Evolutionary conservation across 2,113 vertebrate species (phyloP).

Genomic region (Chaetorhynchus papuensis): DNA sequence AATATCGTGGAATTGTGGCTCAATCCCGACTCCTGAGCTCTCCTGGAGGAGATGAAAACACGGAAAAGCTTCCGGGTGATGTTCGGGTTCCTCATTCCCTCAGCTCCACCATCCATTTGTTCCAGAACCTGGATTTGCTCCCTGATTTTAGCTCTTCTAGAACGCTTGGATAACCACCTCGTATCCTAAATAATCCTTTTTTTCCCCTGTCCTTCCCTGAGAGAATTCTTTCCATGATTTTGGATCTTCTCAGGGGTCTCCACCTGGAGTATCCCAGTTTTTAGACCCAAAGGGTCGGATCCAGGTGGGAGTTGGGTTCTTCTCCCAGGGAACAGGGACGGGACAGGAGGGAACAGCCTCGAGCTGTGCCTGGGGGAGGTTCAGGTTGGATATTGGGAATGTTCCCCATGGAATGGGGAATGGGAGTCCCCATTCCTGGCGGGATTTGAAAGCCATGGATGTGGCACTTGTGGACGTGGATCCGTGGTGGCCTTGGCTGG

Average conservation of each 20-base stretch:
- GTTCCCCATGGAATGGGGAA: not conserved
- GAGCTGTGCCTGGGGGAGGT: not conserved
- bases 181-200: not conserved
- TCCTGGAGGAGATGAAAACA: not conserved
- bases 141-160: not conserved
- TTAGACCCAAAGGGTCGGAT: not conserved
- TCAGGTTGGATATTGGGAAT: not conserved
- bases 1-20: fast-evolving
- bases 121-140: not conserved
- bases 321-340: not conserved
- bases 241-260: not conserved
- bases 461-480: not conserved
- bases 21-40: not conserved
- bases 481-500: not conserved
- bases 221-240: too few relatives aligned
- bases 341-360: not conserved
- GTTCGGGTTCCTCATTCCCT: not conserved
- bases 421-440: not conserved
- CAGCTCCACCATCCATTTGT: not conserved
- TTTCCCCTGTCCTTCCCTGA: fast-evolving
- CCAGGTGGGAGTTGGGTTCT: not conserved
- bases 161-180: not conserved
- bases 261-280: fast-evolving
- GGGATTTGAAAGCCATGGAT: not conserved
- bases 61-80: not conserved